phyloP scores from a whole-genome alignment of 2,797 vertebrate genomes.

The Acanthurus leucopareius region DNA sequence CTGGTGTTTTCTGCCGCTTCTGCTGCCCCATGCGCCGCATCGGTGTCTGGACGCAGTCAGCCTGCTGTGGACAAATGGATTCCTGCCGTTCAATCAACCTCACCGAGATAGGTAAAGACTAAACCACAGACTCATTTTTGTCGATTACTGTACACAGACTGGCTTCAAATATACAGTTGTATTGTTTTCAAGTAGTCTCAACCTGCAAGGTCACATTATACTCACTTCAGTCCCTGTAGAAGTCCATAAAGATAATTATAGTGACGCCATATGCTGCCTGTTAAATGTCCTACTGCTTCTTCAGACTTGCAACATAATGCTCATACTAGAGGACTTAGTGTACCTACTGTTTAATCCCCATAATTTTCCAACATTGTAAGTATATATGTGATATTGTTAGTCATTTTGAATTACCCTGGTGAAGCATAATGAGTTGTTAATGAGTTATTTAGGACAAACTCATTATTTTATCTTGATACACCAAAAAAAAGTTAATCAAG shows the following conservation, averaged over 20 bases:
- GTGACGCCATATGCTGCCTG: not conserved
- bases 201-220: conserved; percentile 14
- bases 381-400: not conserved
- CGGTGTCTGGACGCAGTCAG: not conserved
- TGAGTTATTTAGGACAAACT: conserved; percentile 5
- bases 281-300: not conserved
- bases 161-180: too few species aligned
- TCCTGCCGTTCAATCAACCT: conserved; percentile 18
- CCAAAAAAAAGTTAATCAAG: not conserved
- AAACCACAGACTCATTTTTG: not conserved
- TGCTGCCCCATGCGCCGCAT: conserved; percentile 17
- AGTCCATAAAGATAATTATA: not conserved
- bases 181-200: not conserved
- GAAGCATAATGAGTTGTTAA: too few species aligned
- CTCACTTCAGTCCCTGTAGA: not conserved
- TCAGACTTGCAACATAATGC: not conserved
- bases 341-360: too few species aligned
- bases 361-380: not conserved
- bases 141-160: not conserved
- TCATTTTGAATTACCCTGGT: not conserved
- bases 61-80: conserved; percentile 36
- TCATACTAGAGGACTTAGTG: not conserved
- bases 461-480: not conserved
- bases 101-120: conserved; percentile 42
- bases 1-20: not conserved